phyloP scores from a whole-genome alignment of 2,113 vertebrate genomes.

The Megaleporinus macrocephalus region DNA sequence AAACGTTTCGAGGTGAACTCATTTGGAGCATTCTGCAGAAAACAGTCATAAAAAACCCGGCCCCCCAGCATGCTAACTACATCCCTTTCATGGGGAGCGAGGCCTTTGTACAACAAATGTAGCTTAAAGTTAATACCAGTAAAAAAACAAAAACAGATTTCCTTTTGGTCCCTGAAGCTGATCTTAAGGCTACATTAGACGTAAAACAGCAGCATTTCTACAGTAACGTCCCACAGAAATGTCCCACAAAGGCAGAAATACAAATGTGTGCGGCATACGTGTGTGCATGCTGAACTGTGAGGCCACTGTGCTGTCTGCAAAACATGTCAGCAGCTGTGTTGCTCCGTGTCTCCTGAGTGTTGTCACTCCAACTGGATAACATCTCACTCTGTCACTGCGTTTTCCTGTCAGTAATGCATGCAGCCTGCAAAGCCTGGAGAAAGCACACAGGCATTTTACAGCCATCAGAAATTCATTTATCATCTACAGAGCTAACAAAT shows the following conservation, averaged over 20 bases:
- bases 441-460: neutral
- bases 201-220: neutral
- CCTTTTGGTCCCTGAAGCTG: neutral
- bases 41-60: no score
- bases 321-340: constrained; percentile 49
- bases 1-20: no score
- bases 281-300: constrained; percentile 21
- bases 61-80: no score
- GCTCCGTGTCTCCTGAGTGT: constrained; percentile 43
- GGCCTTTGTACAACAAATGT: neutral
- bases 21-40: no score
- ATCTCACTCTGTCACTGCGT: constrained; percentile 15
- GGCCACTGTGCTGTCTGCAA: constrained; percentile 20
- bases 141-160: neutral
- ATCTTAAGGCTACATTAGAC: neutral
- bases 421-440: constrained; percentile 12
- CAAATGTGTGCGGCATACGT: neutral
- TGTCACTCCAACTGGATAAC: constrained; percentile 46
- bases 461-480: neutral
- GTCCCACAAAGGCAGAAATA: neutral
- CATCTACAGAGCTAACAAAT: neutral
- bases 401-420: constrained; percentile 22
- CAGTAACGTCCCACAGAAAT: neutral
- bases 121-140: no score
- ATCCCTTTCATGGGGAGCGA: no score